Conservation (phyloP, 2,888 invertebrate species). For the Myopa tessellatipennis region DNA sequence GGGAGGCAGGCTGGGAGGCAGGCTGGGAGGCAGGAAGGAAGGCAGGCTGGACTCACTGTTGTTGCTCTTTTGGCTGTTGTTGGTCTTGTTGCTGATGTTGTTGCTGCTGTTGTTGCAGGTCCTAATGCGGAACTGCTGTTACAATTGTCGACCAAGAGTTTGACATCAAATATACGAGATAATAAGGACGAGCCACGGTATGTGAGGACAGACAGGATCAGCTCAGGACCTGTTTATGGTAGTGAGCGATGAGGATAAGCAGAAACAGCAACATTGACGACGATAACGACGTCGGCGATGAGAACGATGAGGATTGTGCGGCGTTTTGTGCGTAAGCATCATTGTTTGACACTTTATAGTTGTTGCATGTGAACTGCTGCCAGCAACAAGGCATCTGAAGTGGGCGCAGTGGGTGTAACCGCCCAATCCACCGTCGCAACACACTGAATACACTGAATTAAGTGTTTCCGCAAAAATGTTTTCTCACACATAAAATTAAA, state of each 20-base stretch:
- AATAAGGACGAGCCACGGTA: background rate
- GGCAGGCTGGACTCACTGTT: background rate
- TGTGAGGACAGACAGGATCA: background rate
- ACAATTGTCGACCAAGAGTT: slow-evolving; percentile 26
- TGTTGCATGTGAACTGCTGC: slow-evolving; percentile 3
- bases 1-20: background rate
- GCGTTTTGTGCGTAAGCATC: slow-evolving; percentile 8
- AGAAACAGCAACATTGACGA: no score
- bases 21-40: slow-evolving; percentile 1
- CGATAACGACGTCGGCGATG: background rate
- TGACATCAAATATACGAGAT: slow-evolving; percentile 26
- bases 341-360: slow-evolving; percentile 9
- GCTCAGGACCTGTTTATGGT: slow-evolving; percentile 2
- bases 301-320: background rate
- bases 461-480: slow-evolving; percentile 19
- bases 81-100: slow-evolving; percentile 34
- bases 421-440: background rate
- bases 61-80: slow-evolving; percentile 35
- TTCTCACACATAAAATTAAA: background rate
- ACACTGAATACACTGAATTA: background rate
- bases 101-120: slow-evolving; percentile 44
- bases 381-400: background rate
- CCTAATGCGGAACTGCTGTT: slow-evolving; percentile 34
- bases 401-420: background rate
- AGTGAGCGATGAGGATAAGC: background rate